Conservation (phyloP, 2,113 vertebrate species). For the Apodemus sylvaticus region DNA sequence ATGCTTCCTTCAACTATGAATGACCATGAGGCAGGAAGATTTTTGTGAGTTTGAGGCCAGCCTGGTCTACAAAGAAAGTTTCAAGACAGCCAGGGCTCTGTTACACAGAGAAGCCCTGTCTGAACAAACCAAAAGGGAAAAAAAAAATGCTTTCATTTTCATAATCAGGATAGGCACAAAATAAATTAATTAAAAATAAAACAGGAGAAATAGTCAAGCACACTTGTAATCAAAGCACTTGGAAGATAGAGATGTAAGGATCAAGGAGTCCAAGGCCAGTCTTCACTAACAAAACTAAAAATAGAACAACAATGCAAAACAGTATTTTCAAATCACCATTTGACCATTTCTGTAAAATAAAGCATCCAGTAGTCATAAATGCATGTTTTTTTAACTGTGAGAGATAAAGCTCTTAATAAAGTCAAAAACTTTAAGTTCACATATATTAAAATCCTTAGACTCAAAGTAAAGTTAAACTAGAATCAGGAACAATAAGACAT, state of each 20-base stretch:
- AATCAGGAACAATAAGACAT: slow-evolving; percentile 21
- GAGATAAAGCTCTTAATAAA: slow-evolving; percentile 8
- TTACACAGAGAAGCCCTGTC: not conserved
- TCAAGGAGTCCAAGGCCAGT: not conserved
- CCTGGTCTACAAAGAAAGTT: not conserved
- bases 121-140: not conserved
- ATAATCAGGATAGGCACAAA: not conserved
- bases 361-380: not conserved
- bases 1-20: not conserved
- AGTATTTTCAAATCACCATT: not conserved
- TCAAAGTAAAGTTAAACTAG: slow-evolving; percentile 45
- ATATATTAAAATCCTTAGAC: not conserved
- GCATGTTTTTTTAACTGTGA: not conserved
- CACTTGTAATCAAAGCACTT: not conserved
- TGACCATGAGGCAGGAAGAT: not conserved
- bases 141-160: not conserved
- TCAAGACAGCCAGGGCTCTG: not conserved
- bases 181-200: slow-evolving; percentile 21
- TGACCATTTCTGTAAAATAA: not conserved
- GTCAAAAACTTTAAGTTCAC: slow-evolving; percentile 28
- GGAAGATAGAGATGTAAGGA: not conserved
- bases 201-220: slow-evolving; percentile 9
- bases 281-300: not conserved
- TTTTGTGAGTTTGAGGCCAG: not conserved
- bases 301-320: not conserved